Base-by-base conservation (phyloP, 2,888 invertebrate species). In the Idaea biselata region DNA sequence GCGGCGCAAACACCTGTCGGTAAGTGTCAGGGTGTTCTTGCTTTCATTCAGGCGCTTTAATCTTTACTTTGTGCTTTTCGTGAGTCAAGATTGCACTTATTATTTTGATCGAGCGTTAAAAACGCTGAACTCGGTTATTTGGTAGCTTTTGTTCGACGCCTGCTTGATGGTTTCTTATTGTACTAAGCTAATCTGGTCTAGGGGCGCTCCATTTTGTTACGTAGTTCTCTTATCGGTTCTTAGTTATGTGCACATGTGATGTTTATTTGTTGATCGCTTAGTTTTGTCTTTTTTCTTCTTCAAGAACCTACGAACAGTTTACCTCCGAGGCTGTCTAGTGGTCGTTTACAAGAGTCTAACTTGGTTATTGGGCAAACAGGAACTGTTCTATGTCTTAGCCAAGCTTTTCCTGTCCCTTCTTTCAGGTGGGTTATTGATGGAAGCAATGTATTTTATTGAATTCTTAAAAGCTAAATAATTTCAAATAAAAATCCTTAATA, bases 401-500 rank as follows among this genome's bases (percentile, higher is more conserved):
- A 96, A 93, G 95, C 95, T 66, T 96, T 94, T 87, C 96, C 96
- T 66, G 94, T 95, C 81, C 96, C 96, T 67, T 84, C 88, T 62
- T 96, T 95, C 94, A 96, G 96, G 96, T 96, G 94, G 91, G 85
- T 81, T 67, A 69, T 69, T 76, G 67, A 71, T 58, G 61, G 63
- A 69, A 66, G 68, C 58, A 59, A 16, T 59, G 59, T 7, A 14
- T 11, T 56, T 7, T 17, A 56, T 14, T 18, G 17, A 11, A 16
- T 18, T 57, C 17, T 33, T 16, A 59, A 33, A 33, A 32, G 31
- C 16, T 16, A 18, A 18, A 16, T 11, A 44, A n/a, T n/a, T n/a
- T 8, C 7, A 14, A 44, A 55, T 17, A 55, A 32, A 32, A 5
- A 55, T 25, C 61, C 33, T 59, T 60, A 62, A 58, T 60, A 58